Evolutionary conservation across 1,140 invertebrate species (phyloP).

Genomic region (Pteromalus puparum): DNA sequence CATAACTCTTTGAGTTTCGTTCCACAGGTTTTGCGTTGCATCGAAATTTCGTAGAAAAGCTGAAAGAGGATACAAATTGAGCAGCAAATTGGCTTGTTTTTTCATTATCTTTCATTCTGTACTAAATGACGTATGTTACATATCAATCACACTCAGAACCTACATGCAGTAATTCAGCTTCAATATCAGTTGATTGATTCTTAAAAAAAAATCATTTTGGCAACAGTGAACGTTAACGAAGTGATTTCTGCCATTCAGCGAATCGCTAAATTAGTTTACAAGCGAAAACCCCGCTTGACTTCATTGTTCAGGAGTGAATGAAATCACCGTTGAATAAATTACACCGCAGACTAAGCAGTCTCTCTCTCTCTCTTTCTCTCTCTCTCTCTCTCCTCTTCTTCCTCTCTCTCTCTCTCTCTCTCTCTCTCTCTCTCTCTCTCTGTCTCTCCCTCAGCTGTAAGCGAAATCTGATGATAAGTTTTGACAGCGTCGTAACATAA

Average conservation of each 20-base stretch:
- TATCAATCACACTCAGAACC: too few relatives aligned
- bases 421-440: too few relatives aligned
- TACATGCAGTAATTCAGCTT: too few relatives aligned
- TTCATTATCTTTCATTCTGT: too few relatives aligned
- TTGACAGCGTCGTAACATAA: background rate
- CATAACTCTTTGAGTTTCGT: background rate
- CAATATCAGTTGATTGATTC: too few relatives aligned
- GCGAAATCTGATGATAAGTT: conserved; percentile 44
- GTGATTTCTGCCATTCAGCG: too few relatives aligned
- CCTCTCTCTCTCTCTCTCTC: background rate
- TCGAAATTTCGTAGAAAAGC: background rate
- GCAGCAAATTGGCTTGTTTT: too few relatives aligned
- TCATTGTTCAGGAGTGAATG: background rate
- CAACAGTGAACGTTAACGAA: too few relatives aligned
- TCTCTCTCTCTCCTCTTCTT: background rate
- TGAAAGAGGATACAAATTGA: too few relatives aligned
- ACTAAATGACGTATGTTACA: too few relatives aligned
- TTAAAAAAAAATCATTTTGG: too few relatives aligned
- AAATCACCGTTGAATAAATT: background rate
- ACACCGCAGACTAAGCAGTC: background rate
- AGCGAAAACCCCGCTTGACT: background rate
- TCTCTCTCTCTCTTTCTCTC: background rate
- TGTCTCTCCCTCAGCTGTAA: background rate
- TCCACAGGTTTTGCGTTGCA: background rate
- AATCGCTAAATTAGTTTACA: background rate